Conservation (phyloP, 2,888 invertebrate genomes). For the Dolichopus griseipennis region DNA sequence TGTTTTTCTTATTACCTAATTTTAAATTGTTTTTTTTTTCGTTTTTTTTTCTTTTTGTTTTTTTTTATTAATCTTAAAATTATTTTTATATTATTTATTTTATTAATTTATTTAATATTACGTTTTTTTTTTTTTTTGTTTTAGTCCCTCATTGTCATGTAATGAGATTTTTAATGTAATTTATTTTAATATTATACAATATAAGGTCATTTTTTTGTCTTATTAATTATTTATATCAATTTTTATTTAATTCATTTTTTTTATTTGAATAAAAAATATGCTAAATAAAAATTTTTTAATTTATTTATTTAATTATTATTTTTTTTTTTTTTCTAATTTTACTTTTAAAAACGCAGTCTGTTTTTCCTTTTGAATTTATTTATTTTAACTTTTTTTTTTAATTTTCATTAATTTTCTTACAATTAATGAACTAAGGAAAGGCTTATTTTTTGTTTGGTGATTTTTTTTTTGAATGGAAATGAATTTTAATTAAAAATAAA, state of each 20-base stretch:
- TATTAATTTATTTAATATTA: too few species aligned
- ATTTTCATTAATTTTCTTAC: not conserved
- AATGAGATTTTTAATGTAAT: not conserved
- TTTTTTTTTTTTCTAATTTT: not conserved
- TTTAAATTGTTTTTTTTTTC: constrained; percentile 2
- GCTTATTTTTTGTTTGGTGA: not conserved
- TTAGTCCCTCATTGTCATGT: not conserved
- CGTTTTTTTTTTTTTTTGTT: not conserved
- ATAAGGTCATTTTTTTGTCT: constrained; percentile 5
- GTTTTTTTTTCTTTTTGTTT: not conserved
- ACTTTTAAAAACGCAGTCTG: constrained; percentile 5
- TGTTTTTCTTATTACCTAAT: not conserved
- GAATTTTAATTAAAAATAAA: not conserved
- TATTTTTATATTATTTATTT: not conserved
- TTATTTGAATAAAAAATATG: not conserved
- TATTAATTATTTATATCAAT: not conserved
- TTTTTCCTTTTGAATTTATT: not conserved
- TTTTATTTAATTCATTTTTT: not conserved
- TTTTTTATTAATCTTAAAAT: not conserved
- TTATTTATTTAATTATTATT: not conserved
- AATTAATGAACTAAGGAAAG: not conserved
- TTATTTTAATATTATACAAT: not conserved
- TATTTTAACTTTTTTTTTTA: not conserved
- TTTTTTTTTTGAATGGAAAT: not conserved
- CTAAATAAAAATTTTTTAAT: not conserved